Conservation (phyloP, 2,113 vertebrate species). For the Vanacampus margaritifer region DNA sequence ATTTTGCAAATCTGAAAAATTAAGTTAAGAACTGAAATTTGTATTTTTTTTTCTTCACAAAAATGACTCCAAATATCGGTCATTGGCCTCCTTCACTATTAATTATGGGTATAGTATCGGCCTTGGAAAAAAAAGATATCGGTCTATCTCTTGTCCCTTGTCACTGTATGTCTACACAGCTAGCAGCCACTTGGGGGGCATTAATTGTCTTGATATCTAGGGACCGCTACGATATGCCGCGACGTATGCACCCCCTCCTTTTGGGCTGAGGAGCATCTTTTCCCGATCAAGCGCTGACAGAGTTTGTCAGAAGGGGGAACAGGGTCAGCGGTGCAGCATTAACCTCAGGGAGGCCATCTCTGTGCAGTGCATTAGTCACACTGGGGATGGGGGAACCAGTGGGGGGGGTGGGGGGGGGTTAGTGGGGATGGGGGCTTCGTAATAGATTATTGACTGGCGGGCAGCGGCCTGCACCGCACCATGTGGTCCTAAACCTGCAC, state of each 20-base stretch:
- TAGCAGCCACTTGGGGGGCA: not conserved
- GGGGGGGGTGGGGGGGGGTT: too few relatives aligned
- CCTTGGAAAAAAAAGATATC: too few relatives aligned
- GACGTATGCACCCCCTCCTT: not conserved
- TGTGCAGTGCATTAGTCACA: conserved; percentile 69
- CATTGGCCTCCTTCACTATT: too few relatives aligned
- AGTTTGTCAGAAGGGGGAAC: conserved; percentile 59
- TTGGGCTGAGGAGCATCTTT: conserved; percentile 49
- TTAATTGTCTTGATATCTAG: not conserved
- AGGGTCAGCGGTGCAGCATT: conserved; percentile 66
- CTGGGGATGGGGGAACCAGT: conserved; percentile 32
- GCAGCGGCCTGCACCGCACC: conserved; percentile 54
- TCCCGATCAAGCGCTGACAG: conserved; percentile 48
- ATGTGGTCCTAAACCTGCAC: conserved; percentile 58
- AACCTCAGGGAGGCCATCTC: conserved; percentile 68
- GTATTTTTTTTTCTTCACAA: too few relatives aligned
- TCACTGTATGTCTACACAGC: not conserved
- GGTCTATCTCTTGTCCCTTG: too few relatives aligned
- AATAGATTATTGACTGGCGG: conserved; percentile 79
- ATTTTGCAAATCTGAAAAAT: too few relatives aligned
- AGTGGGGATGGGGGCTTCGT: conserved; percentile 58
- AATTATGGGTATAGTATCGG: too few relatives aligned
- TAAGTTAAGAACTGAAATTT: too few relatives aligned
- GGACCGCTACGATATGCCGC: not conserved
- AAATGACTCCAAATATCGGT: too few relatives aligned